Evolutionary conservation across 2,888 invertebrate genomes (phyloP), one percentile per base, ranked within the genome.

Genomic region (Pachliopta kotzebuea): DNA sequence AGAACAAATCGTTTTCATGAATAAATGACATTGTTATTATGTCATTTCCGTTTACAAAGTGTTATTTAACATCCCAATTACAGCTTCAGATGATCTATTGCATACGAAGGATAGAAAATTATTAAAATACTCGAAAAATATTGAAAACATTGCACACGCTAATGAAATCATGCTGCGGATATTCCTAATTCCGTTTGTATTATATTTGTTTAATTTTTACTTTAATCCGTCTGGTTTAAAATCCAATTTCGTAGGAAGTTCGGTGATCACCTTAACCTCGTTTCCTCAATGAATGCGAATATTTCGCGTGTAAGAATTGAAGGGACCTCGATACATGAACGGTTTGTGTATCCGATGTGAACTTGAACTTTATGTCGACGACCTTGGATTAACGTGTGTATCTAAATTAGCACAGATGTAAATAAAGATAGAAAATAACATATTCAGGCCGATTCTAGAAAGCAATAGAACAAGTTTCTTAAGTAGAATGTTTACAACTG

Each of bases 181-280:
- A 45, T n/a, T n/a, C 7, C n/a, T 45, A n/a, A 0, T 18, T 45
- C n/a, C 7, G n/a, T 9, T 45, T 45, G 0, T 45, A 6, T 45
- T 18, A n/a, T 45, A 6, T n/a, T 8, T 45, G 45, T 45, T 45
- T n/a, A 18, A 11, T 18, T 45, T n/a, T 4, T n/a, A n/a, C 1
- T n/a, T 45, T 45, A n/a, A 45, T n/a, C 18, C n/a, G n/a, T 45
- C 1, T n/a, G 6, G 2, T n/a, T 45, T 45, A n/a, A 45, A 45
- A 45, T 23, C 45, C 17, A 53, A 69, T 70, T 68, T 70, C 70
- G 68, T 70, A 84, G 84, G 83, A 85, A 85, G 79, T 74, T 74
- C 71, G 56, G 76, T 72, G 67, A 70, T 84, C 74, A 76, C 88
- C 88, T 89, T 88, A 80, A 86, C 88, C 88, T 76, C 79, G 76